phyloP scores from a whole-genome alignment of 2,113 vertebrate genomes.

The Delphinus delphis region DNA sequence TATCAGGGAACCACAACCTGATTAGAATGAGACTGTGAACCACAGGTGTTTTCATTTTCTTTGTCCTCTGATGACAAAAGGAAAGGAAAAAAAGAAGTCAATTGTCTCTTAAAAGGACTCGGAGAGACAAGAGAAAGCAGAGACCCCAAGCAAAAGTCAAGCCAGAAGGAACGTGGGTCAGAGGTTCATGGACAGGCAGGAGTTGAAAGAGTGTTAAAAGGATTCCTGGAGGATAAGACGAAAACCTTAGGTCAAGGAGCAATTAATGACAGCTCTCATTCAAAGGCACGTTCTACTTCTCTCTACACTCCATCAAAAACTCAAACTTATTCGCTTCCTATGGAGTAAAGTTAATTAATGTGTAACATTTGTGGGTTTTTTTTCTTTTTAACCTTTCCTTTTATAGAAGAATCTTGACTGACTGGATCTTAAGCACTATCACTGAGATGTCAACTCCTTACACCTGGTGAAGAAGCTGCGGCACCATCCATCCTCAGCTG shows the following conservation, averaged over 20 bases:
- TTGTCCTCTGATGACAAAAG: conserved; percentile 36
- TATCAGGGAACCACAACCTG: conserved; percentile 35
- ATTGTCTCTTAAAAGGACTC: conserved; percentile 11
- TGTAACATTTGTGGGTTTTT: neutral
- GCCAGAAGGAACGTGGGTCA: neutral
- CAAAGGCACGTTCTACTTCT: neutral
- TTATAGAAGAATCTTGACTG: conserved; percentile 16
- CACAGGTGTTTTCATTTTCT: conserved; percentile 36
- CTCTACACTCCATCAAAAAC: neutral
- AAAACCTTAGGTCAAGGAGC: conserved; percentile 47
- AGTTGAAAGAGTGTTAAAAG: neutral
- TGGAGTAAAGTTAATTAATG: conserved; percentile 51
- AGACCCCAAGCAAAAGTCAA: conserved; percentile 12
- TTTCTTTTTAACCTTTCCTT: neutral
- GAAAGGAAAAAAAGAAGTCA: conserved; percentile 57
- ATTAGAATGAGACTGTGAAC: conserved; percentile 36
- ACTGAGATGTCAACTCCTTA: neutral
- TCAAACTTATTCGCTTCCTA: conserved; percentile 10
- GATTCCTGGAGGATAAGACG: neutral
- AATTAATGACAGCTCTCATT: neutral
- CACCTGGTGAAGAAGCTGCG: neutral
- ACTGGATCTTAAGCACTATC: neutral
- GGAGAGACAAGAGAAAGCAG: conserved; percentile 2
- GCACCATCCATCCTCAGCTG: neutral
- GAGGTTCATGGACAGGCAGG: neutral